phyloP scores from a whole-genome alignment of 2,113 vertebrate species.

The Falco punctatus region DNA sequence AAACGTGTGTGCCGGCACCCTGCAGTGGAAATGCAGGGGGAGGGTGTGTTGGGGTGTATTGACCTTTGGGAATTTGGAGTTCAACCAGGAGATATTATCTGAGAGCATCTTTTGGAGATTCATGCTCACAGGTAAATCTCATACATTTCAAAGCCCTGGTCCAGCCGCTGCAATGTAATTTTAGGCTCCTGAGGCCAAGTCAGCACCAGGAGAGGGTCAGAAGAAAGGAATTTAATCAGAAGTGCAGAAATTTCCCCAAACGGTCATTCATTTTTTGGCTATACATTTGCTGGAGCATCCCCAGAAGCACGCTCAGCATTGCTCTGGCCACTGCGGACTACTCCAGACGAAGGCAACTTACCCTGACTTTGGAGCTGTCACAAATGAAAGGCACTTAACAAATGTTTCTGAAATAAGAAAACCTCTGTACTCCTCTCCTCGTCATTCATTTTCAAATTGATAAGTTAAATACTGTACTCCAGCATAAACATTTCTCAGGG shows the following conservation, averaged over 20 bases:
- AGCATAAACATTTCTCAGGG: slow-evolving; percentile 66
- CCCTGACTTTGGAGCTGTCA: neutral
- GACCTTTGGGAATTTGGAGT: neutral
- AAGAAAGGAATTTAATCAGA: neutral
- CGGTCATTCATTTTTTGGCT: neutral
- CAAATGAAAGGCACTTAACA: slow-evolving; percentile 34
- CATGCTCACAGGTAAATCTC: neutral
- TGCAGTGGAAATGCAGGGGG: neutral
- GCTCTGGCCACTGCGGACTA: neutral
- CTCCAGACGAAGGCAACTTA: neutral
- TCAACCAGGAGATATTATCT: neutral
- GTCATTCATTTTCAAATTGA: slow-evolving; percentile 49
- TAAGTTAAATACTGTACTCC: slow-evolving; percentile 62
- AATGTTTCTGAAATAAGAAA: slow-evolving; percentile 46
- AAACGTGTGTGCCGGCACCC: accelerated
- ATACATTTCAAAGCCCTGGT: neutral
- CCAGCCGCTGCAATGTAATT: neutral
- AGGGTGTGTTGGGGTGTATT: neutral
- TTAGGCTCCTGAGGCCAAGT: neutral
- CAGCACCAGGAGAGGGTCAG: neutral
- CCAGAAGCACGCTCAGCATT: neutral
- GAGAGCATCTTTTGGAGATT: neutral
- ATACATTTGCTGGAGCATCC: neutral
- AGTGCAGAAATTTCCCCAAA: neutral
- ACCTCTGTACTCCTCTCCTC: slow-evolving; percentile 17